phyloP scores from a whole-genome alignment of 2,888 invertebrate genomes.

The Lithophane ornitopus region DNA sequence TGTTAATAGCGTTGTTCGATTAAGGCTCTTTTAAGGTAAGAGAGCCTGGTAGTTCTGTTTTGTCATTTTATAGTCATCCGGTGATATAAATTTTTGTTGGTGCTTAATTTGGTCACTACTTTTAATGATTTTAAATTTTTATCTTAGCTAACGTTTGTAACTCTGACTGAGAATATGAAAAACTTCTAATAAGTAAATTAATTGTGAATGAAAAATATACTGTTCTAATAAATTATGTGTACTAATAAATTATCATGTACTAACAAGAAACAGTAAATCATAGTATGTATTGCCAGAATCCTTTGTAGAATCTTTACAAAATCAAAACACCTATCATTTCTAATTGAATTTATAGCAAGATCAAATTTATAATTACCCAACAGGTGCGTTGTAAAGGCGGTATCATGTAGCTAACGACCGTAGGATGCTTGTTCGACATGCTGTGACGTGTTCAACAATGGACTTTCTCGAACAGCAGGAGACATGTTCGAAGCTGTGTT shows the following conservation, averaged over 20 bases:
- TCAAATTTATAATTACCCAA: conserved; percentile 50
- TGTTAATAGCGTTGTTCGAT: conserved; percentile 50
- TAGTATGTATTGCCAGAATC: not conserved
- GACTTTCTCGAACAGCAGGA: conserved; percentile 57
- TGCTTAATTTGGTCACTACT: not conserved
- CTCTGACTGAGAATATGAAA: not conserved
- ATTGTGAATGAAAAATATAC: not conserved
- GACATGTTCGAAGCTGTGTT: conserved; percentile 30
- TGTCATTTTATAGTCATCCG: conserved; percentile 7
- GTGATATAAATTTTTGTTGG: not conserved
- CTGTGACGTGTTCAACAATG: conserved; percentile 59
- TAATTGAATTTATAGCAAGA: conserved; percentile 41
- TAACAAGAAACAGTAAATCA: not conserved
- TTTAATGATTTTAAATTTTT: not conserved
- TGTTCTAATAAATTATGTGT: too few relatives aligned
- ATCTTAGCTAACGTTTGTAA: not conserved
- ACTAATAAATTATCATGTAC: too few relatives aligned
- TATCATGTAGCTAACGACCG: conserved; percentile 32
- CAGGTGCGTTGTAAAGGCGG: conserved; percentile 45
- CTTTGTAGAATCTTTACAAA: not conserved
- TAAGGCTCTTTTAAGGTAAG: conserved; percentile 20
- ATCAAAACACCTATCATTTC: conserved; percentile 15
- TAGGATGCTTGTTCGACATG: conserved; percentile 39
- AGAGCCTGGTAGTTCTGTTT: conserved; percentile 28
- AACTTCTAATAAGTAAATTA: not conserved